phyloP scores from a whole-genome alignment of 2,888 invertebrate genomes.

The Serripes groenlandicus region DNA sequence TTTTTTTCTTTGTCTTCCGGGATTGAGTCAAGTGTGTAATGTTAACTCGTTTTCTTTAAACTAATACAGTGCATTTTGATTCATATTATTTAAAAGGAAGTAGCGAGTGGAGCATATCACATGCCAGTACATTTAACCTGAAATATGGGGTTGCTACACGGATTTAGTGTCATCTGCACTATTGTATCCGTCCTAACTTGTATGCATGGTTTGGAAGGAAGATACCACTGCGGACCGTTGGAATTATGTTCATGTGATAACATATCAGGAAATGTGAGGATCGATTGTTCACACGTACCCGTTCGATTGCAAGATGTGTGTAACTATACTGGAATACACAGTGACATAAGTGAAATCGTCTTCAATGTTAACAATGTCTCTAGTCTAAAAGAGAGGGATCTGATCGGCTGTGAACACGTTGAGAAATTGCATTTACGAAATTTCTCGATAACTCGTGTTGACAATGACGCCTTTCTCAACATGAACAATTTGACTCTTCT shows the following conservation, averaged over 20 bases:
- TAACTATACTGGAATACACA: neutral
- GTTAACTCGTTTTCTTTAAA: too few relatives aligned
- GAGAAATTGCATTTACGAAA: neutral
- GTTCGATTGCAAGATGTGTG: neutral
- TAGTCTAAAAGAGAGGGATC: neutral
- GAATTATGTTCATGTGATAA: neutral
- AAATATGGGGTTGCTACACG: too few relatives aligned
- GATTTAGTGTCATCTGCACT: too few relatives aligned
- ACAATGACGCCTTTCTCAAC: neutral
- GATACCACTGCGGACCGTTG: neutral
- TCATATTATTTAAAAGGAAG: too few relatives aligned
- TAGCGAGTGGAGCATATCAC: too few relatives aligned
- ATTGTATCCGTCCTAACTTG: too few relatives aligned
- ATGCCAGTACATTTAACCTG: too few relatives aligned
- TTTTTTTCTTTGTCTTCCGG: too few relatives aligned
- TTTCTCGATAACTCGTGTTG: neutral
- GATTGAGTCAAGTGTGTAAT: too few relatives aligned
- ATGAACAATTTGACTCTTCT: neutral
- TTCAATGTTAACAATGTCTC: neutral
- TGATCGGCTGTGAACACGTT: neutral
- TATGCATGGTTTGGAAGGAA: too few relatives aligned
- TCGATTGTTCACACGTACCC: neutral
- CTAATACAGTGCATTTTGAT: too few relatives aligned
- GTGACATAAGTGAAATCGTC: neutral
- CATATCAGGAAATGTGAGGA: neutral